These are phyloP conservation scores for Sternarchorhynchus goeldii DNA, from an alignment of 2,797 vertebrate genomes.

Conservation along the genomic window DNA sequence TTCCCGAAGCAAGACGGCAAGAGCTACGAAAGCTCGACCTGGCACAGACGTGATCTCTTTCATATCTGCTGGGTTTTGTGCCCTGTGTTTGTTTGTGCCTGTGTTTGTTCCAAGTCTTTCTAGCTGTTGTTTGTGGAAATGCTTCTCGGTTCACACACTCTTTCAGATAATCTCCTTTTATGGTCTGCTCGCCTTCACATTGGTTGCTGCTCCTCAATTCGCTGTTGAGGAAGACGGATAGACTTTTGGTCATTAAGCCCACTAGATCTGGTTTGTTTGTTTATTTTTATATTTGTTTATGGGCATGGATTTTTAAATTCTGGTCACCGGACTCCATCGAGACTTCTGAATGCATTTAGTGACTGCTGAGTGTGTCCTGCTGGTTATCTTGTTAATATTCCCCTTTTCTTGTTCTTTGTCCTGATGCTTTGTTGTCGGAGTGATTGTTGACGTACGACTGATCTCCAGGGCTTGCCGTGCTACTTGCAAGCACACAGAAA, in stretches of 20 bases:
- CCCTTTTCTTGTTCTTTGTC: slow-evolving; percentile 42
- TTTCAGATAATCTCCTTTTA: slow-evolving; percentile 58
- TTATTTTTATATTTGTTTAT: slow-evolving; percentile 50
- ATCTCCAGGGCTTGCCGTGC: background rate
- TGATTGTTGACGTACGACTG: slow-evolving; percentile 9
- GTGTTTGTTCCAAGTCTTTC: slow-evolving; percentile 38
- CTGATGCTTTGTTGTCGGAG: slow-evolving; percentile 26
- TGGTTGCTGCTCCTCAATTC: slow-evolving; percentile 48
- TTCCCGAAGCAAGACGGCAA: slow-evolving; percentile 15
- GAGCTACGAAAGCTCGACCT: slow-evolving; percentile 16
- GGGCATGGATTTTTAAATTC: slow-evolving; percentile 46
- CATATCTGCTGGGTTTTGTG: slow-evolving; percentile 45
- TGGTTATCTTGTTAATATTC: slow-evolving; percentile 52
- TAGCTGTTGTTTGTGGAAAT: slow-evolving; percentile 52
- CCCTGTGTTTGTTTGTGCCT: slow-evolving; percentile 37
- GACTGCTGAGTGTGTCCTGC: slow-evolving; percentile 40
- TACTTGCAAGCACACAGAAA: background rate
- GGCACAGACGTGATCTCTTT: slow-evolving; percentile 25
- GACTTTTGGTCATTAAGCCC: slow-evolving; percentile 53
- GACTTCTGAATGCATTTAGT: slow-evolving; percentile 39
- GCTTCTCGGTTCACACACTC: slow-evolving; percentile 42
- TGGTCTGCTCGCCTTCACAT: slow-evolving; percentile 51
- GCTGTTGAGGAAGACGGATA: slow-evolving; percentile 41
- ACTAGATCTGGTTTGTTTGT: slow-evolving; percentile 31
- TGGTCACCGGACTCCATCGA: slow-evolving; percentile 39